Conservation (phyloP, 2,888 invertebrate genomes). For the Pristionchus entomophagus region DNA sequence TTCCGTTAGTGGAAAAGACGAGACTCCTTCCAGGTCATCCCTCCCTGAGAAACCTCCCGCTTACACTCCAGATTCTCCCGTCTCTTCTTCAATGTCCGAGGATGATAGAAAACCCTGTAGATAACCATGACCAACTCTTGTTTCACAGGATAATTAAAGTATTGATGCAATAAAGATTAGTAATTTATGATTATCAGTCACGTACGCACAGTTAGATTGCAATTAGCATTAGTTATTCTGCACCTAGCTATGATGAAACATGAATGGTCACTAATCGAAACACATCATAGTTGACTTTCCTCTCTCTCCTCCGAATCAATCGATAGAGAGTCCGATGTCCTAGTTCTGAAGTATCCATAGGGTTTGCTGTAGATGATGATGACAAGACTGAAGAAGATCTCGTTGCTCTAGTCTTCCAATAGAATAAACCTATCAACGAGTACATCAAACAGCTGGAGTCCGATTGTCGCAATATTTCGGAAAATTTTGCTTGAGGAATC, state of each 20-base stretch:
- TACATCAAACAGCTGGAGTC: background rate
- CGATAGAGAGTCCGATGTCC: background rate
- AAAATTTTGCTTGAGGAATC: background rate
- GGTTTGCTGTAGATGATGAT: slow-evolving; percentile 3
- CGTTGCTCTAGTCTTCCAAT: background rate
- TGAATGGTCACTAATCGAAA: too few species aligned
- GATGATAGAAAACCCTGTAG: too few species aligned
- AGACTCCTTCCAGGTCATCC: background rate
- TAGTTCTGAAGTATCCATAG: background rate
- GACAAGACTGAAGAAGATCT: background rate
- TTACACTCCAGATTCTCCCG: background rate
- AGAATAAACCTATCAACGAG: background rate
- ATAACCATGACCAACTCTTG: too few species aligned
- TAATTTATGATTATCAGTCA: too few species aligned
- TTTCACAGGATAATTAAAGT: too few species aligned
- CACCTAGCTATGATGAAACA: too few species aligned
- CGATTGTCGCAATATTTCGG: background rate
- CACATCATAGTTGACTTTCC: background rate
- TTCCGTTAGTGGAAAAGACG: background rate
- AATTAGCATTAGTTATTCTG: too few species aligned
- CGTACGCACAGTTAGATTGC: too few species aligned
- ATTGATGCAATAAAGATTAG: too few species aligned
- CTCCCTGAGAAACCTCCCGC: background rate
- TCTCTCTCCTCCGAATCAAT: background rate
- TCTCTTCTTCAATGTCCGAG: too few species aligned